phyloP scores from a whole-genome alignment of 2,888 invertebrate species.

The Protonemura montana region DNA sequence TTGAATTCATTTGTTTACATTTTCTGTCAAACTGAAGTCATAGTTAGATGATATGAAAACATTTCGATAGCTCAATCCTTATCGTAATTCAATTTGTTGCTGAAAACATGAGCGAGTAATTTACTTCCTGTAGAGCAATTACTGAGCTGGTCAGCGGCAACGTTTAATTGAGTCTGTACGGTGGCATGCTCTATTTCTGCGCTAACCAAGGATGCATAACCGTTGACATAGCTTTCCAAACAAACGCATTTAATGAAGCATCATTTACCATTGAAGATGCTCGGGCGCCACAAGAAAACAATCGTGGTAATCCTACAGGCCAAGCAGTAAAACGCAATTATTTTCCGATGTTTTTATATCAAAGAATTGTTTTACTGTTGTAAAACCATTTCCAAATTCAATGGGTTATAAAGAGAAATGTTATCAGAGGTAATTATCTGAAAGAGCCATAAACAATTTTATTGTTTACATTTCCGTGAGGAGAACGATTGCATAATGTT shows the following conservation, averaged over 20 bases:
- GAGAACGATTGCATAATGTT: neutral
- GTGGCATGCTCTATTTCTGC: neutral
- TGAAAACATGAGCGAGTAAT: no score
- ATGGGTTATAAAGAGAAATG: neutral
- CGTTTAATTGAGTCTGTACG: neutral
- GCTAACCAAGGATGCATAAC: neutral
- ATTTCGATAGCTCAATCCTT: no score
- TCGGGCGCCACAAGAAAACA: neutral
- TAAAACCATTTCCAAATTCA: neutral
- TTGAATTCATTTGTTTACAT: no score
- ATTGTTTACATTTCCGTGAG: constrained; percentile 12
- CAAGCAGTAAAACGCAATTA: neutral
- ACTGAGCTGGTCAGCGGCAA: neutral
- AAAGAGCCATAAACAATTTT: neutral
- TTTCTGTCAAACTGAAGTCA: no score
- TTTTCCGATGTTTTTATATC: neutral
- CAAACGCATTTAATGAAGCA: neutral
- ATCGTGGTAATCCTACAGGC: neutral
- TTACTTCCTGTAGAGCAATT: neutral
- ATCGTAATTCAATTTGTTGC: no score
- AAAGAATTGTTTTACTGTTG: constrained; percentile 1
- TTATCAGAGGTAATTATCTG: neutral
- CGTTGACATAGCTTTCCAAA: neutral
- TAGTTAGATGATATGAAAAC: no score
- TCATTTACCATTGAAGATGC: neutral